Evolutionary conservation across 2,113 vertebrate genomes (phyloP).

Genomic region (Ochotona curzoniae): DNA sequence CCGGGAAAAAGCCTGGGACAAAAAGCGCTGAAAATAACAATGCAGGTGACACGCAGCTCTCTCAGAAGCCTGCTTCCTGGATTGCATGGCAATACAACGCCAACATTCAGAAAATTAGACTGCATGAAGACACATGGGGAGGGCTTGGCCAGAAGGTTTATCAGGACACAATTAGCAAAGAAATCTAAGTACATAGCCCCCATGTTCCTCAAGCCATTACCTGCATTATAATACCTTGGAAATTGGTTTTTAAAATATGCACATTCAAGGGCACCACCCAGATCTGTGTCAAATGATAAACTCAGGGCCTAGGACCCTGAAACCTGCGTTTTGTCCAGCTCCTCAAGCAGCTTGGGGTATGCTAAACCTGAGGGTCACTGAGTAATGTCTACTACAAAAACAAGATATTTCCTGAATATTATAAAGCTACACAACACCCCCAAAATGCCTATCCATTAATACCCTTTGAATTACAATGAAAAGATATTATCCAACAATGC

Average conservation of each 20-base stretch:
- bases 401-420: conserved; percentile 3
- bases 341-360: too few species aligned
- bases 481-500: not conserved
- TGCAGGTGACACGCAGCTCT: conserved; percentile 30
- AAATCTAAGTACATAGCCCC: not conserved
- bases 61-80: conserved; percentile 33
- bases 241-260: not conserved
- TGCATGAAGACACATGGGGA: not conserved
- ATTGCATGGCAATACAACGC: conserved; percentile 5
- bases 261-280: not conserved
- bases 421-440: not conserved
- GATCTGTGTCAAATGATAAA: not conserved
- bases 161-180: conserved; percentile 34
- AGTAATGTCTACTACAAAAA: conserved; percentile 9
- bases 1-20: conserved; percentile 61
- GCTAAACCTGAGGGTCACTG: not conserved
- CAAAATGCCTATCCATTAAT: not conserved
- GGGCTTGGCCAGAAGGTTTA: not conserved
- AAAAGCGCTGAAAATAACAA: conserved; percentile 62
- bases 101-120: not conserved
- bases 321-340: not conserved
- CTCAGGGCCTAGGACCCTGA: not conserved
- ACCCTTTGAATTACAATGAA: not conserved
- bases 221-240: not conserved
- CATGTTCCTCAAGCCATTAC: not conserved